phyloP scores from a whole-genome alignment of 2,113 vertebrate species.

The Grus americana region DNA sequence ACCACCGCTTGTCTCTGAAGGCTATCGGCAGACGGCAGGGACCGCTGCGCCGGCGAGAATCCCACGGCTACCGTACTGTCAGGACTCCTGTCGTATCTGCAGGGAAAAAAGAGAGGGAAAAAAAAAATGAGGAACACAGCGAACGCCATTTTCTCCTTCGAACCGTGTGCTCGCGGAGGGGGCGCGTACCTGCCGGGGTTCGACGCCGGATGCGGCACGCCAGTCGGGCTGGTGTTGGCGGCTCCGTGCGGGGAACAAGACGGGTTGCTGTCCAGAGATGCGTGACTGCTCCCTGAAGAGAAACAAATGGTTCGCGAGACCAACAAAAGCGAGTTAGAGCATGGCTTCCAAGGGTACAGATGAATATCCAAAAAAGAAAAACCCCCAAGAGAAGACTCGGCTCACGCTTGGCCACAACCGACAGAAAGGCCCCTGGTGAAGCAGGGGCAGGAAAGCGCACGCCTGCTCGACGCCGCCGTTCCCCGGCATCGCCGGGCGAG shows the following conservation, averaged over 20 bases:
- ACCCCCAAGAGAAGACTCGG: no score
- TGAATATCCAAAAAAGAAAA: no score
- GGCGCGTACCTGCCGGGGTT: constrained; percentile 62
- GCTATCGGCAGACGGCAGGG: constrained; percentile 77
- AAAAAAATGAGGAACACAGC: background rate
- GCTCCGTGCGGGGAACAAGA: constrained; percentile 70
- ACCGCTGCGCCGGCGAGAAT: constrained; percentile 68
- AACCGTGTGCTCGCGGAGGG: accelerated
- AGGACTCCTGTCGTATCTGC: constrained; percentile 74
- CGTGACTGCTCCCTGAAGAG: constrained; percentile 87
- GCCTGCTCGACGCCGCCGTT: no score
- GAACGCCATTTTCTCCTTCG: accelerated
- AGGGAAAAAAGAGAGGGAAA: background rate
- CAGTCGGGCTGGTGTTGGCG: constrained; percentile 67
- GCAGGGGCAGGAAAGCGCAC: no score
- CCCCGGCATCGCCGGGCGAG: no score
- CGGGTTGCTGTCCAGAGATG: constrained; percentile 73
- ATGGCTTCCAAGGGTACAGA: no score
- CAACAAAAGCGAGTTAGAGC: background rate
- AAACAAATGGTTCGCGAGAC: background rate
- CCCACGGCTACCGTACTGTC: constrained; percentile 64
- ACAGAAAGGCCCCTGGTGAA: no score
- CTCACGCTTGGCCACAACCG: no score
- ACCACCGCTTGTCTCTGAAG: constrained; percentile 88
- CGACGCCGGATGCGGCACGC: constrained; percentile 50